Evolutionary conservation across 2,797 vertebrate genomes (phyloP).

Genomic region (Pteronotus mesoamericanus): DNA sequence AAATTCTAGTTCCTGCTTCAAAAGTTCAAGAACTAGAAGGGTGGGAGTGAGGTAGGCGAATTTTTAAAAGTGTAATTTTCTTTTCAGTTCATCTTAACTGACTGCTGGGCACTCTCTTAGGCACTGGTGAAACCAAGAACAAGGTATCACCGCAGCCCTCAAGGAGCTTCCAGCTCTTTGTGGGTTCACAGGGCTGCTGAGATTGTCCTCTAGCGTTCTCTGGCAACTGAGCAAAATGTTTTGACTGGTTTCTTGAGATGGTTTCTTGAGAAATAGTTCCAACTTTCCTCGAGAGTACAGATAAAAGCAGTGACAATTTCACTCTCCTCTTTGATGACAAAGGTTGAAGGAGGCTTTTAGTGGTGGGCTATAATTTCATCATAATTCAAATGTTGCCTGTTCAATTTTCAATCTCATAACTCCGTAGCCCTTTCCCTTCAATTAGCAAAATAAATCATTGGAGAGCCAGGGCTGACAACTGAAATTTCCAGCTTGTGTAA

Average conservation of each 20-base stretch:
- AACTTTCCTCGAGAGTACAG: slow-evolving; percentile 26
- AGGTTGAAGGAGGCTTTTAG: slow-evolving; percentile 64
- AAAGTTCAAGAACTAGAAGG: neutral
- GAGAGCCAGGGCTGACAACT: slow-evolving; percentile 48
- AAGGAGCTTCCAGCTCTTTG: neutral
- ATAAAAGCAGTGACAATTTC: slow-evolving; percentile 18
- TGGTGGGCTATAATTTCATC: slow-evolving; percentile 59
- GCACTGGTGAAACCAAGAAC: neutral
- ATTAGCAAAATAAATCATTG: slow-evolving; percentile 70
- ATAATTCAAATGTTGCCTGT: slow-evolving; percentile 64
- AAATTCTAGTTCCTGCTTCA: neutral
- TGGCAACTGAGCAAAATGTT: neutral
- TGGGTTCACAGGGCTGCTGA: neutral
- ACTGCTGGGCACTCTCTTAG: neutral
- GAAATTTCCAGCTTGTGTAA: slow-evolving; percentile 52
- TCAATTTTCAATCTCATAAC: slow-evolving; percentile 71
- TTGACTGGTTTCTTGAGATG: neutral
- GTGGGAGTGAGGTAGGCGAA: neutral
- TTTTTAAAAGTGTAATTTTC: neutral
- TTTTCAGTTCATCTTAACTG: neutral
- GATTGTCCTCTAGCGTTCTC: neutral
- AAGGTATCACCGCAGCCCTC: neutral
- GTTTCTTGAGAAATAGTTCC: slow-evolving; percentile 1
- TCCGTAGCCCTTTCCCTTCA: slow-evolving; percentile 62
- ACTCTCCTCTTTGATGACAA: slow-evolving; percentile 34